These are phyloP conservation scores for Sturmia bella DNA, from an alignment of 2,888 invertebrate genomes.

Conservation along the genomic window DNA sequence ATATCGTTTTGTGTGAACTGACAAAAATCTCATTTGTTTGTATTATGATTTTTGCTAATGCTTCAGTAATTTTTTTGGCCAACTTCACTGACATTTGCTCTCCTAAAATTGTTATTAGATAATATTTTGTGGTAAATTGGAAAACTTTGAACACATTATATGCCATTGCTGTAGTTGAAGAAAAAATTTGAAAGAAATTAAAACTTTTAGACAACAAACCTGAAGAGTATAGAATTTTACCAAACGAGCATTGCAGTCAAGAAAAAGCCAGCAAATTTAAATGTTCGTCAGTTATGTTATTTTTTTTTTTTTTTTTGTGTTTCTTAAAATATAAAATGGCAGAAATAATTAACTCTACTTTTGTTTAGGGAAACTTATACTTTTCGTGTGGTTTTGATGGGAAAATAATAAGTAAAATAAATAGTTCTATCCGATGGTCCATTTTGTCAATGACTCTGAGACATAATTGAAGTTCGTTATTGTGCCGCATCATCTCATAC, in stretches of 20 bases:
- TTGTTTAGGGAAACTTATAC: no score
- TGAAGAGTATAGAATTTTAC: constrained; percentile 8
- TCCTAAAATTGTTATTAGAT: constrained; percentile 64
- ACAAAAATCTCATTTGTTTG: constrained; percentile 38
- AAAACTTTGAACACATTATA: constrained; percentile 47
- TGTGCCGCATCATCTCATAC: no score
- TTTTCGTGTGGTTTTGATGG: no score
- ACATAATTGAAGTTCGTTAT: no score
- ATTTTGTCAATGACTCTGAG: no score
- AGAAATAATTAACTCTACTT: no score
- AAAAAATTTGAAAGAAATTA: constrained; percentile 40
- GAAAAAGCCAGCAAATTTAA: not conserved
- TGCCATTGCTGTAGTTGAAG: constrained; percentile 26
- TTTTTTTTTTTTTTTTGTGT: no score
- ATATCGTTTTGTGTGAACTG: not conserved
- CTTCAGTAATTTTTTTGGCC: constrained; percentile 48
- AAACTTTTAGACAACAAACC: constrained; percentile 1
- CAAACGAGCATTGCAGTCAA: not conserved
- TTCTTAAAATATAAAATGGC: no score
- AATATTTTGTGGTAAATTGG: constrained; percentile 63
- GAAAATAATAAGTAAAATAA: no score
- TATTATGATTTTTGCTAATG: constrained; percentile 35
- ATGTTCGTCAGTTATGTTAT: no score
- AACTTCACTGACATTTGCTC: constrained; percentile 58
- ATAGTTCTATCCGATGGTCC: no score